Percentiles rank a stretch among this genome's conserved stretches.
These are phyloP conservation scores for Hydropsyche betteni DNA, from an alignment of 2,888 invertebrate species.

Conservation along the genomic window DNA sequence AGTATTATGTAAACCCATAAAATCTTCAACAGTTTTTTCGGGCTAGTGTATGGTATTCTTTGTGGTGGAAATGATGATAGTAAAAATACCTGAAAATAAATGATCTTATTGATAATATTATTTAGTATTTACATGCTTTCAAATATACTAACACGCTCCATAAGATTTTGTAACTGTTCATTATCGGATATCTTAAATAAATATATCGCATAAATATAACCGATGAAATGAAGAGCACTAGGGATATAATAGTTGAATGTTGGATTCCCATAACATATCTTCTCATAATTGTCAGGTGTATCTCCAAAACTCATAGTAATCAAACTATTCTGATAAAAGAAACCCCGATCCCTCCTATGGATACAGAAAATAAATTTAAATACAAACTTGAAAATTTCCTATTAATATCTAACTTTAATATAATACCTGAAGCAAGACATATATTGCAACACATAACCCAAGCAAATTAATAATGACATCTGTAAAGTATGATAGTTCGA, in stretches of 20 bases:
- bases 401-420: background rate
- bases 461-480: conserved; percentile 71
- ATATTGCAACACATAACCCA: conserved; percentile 81
- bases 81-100: conserved; percentile 70
- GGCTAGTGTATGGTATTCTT: conserved; percentile 69
- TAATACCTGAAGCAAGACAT: conserved; percentile 80
- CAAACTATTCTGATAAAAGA: conserved; percentile 59
- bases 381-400: too few relatives aligned
- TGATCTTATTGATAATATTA: background rate
- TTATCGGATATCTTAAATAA: conserved; percentile 80
- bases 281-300: conserved; percentile 57
- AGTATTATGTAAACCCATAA: conserved; percentile 78
- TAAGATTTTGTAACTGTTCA: conserved; percentile 83
- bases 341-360: conserved; percentile 76
- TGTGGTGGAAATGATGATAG: conserved; percentile 75
- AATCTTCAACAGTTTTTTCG: conserved; percentile 73
- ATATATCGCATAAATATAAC: conserved; percentile 77
- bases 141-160: conserved; percentile 73
- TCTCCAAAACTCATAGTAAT: conserved; percentile 59
- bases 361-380: conserved; percentile 28
- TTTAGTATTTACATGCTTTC: background rate
- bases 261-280: conserved; percentile 76
- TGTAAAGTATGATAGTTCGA: conserved; percentile 75
- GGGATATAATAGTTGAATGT: conserved; percentile 79
- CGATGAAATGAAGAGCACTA: conserved; percentile 74